phyloP scores from a whole-genome alignment of 2,113 vertebrate species.

The Tachuris rubrigastra region DNA sequence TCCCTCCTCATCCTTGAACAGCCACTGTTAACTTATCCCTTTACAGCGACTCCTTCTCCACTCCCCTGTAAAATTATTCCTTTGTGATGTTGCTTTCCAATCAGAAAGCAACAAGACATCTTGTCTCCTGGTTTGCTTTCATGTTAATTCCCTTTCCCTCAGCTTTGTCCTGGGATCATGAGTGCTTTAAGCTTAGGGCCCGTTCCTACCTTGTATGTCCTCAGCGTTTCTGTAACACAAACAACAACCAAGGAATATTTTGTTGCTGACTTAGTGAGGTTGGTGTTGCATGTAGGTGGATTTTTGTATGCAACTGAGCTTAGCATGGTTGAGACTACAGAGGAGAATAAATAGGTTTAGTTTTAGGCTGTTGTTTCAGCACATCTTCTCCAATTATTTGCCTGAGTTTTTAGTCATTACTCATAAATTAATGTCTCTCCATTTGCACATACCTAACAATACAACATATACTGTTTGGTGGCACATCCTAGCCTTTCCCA shows the following conservation, averaged over 20 bases:
- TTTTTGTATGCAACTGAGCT: neutral
- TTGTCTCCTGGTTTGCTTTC: slow-evolving; percentile 33
- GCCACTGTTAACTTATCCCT: neutral
- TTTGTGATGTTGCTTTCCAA: neutral
- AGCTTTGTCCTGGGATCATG: neutral
- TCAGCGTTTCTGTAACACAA: neutral
- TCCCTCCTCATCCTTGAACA: neutral
- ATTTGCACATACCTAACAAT: neutral
- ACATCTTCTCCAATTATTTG: neutral
- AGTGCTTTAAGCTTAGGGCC: neutral
- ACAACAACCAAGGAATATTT: neutral
- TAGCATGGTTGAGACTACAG: neutral
- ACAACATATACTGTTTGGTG: neutral
- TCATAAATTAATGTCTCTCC: neutral
- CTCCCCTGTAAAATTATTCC: neutral
- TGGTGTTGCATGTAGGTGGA: neutral
- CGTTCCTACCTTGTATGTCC: neutral
- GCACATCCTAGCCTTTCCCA: neutral
- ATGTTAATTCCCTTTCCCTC: slow-evolving; percentile 47
- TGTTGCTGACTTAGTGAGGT: neutral
- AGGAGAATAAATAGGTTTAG: neutral
- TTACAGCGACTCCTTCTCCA: neutral
- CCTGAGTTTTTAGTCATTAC: neutral
- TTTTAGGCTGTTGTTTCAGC: neutral
- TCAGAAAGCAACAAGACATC: neutral